A percentile compares a stretch with the other conserved stretches of the same genome.
Evolutionary conservation across 2,888 invertebrate species (phyloP).

Genomic region (Steinernema hermaphroditum): DNA sequence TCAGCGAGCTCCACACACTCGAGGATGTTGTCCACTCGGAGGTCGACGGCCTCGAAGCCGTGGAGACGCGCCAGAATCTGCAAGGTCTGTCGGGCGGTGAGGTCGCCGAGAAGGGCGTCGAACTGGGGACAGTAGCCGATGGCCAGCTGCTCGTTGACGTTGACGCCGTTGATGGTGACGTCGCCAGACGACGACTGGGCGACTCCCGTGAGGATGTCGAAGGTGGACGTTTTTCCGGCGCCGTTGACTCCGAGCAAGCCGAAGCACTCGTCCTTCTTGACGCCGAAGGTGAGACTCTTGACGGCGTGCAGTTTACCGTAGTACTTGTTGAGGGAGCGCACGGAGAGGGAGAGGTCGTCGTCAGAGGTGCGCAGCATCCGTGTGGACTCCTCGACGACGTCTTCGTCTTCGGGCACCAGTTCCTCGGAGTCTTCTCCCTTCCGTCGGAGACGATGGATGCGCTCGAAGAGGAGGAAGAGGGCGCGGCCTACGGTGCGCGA

Average conservation of each 20-base stretch:
- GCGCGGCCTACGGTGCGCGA: conserved; percentile 42
- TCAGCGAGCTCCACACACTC: conserved; percentile 53
- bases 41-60: conserved; percentile 44
- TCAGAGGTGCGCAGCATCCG: conserved; percentile 34
- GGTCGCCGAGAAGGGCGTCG: conserved; percentile 59
- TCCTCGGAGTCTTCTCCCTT: neutral
- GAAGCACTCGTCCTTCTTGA: conserved; percentile 59
- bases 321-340: conserved; percentile 44
- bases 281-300: conserved; percentile 53
- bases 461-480: neutral
- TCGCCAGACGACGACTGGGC: conserved; percentile 44
- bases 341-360: conserved; percentile 39
- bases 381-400: conserved; percentile 43
- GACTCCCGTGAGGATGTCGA: conserved; percentile 61
- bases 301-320: conserved; percentile 49
- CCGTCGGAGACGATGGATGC: conserved; percentile 28
- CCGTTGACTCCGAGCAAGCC: conserved; percentile 59
- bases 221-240: conserved; percentile 65
- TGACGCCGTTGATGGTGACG: conserved; percentile 47
- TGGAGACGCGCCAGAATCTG: conserved; percentile 51
- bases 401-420: conserved; percentile 40
- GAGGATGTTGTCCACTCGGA: conserved; percentile 48
- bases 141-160: conserved; percentile 38
- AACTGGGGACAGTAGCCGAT: conserved; percentile 65
- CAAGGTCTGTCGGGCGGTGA: conserved; percentile 59